A percentile compares a stretch with the other conserved stretches of the same genome.
Evolutionary conservation across 2,797 vertebrate genomes (phyloP).

Genomic region (Spatula versicolor): DNA sequence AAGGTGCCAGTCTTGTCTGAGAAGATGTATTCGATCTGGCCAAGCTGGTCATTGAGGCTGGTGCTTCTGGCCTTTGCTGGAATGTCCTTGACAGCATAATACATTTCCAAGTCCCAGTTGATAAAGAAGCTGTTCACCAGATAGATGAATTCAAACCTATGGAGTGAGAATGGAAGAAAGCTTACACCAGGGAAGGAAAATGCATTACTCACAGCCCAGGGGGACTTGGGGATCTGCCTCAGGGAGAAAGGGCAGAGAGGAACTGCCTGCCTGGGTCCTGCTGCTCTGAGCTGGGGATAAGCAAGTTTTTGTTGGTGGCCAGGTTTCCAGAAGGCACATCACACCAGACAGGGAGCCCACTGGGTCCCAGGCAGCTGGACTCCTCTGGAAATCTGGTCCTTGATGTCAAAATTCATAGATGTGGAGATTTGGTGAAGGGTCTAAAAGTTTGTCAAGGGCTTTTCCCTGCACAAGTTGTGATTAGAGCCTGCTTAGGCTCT

Average conservation of each 20-base stretch:
- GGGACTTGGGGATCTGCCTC: not conserved
- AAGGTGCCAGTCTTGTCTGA: constrained; percentile 97
- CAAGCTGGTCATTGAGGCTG: constrained; percentile 89
- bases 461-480: not conserved
- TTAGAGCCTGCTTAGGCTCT: not conserved
- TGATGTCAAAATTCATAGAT: not conserved
- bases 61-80: constrained; percentile 88
- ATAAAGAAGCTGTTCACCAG: constrained; percentile 90
- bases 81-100: constrained; percentile 74
- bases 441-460: not conserved
- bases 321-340: not conserved
- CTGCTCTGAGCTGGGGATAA: not conserved
- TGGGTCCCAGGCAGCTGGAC: not conserved
- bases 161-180: not conserved
- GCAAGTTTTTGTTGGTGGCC: not conserved
- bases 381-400: not conserved
- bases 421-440: not conserved
- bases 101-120: constrained; percentile 90
- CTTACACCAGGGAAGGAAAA: not conserved
- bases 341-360: not conserved
- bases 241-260: not conserved
- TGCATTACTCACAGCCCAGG: fast-evolving
- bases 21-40: constrained; percentile 91
- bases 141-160: constrained; percentile 89
- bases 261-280: not conserved